These are phyloP conservation scores for Spheniscus mendiculus DNA, from an alignment of 2,113 vertebrate genomes.

Conservation along the genomic window DNA sequence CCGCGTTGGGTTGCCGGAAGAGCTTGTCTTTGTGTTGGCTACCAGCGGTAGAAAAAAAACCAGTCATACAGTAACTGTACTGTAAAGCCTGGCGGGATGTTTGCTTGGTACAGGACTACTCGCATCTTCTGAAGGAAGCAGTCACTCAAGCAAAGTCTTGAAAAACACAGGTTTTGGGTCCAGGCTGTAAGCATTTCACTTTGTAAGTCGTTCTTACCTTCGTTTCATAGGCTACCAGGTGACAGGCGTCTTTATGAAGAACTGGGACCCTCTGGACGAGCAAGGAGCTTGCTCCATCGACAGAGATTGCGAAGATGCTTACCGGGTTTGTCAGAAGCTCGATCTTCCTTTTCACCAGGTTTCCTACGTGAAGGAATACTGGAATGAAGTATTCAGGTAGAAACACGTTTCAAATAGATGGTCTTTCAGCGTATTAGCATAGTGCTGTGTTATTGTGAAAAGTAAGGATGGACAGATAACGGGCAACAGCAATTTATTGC, in stretches of 20 bases:
- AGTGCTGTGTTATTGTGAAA: rapidly evolving
- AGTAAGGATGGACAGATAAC: neutral
- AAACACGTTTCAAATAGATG: neutral
- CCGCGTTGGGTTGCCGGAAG: rapidly evolving
- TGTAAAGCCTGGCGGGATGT: rapidly evolving
- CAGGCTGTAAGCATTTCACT: neutral
- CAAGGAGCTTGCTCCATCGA: constrained; percentile 82
- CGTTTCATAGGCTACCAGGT: constrained; percentile 85
- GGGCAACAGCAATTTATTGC: neutral
- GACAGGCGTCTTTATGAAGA: constrained; percentile 94
- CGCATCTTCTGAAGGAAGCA: rapidly evolving
- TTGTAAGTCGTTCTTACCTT: neutral
- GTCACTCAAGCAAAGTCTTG: rapidly evolving
- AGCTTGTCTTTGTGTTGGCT: neutral
- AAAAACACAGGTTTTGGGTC: neutral
- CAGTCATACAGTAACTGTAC: rapidly evolving
- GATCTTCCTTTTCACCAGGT: constrained; percentile 93
- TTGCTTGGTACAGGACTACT: rapidly evolving
- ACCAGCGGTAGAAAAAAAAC: rapidly evolving
- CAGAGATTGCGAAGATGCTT: constrained; percentile 92
- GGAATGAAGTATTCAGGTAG: constrained; percentile 96
- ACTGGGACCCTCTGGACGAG: constrained; percentile 93
- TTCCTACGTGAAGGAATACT: constrained; percentile 94
- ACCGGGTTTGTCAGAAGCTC: constrained; percentile 83
- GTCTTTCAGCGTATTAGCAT: rapidly evolving